Evolutionary conservation across 2,797 vertebrate genomes (phyloP).

Genomic region (Hypotaenidia philippensis): DNA sequence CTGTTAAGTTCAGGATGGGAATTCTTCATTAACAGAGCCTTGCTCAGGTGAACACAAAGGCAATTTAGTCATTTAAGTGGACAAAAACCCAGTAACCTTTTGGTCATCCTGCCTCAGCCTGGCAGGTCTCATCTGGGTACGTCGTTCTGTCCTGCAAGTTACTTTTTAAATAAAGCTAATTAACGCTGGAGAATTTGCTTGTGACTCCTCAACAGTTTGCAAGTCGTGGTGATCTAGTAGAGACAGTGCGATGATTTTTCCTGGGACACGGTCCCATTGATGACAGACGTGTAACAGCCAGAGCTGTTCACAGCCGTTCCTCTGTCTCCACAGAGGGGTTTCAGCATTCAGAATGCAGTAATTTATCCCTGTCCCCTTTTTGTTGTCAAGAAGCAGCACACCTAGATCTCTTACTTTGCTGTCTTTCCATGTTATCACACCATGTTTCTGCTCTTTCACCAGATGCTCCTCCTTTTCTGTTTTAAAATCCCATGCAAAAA

Average conservation of each 20-base stretch:
- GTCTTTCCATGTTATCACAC: not conserved
- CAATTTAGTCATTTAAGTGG: not conserved
- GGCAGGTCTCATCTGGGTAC: not conserved
- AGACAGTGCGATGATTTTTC: not conserved
- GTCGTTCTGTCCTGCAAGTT: not conserved
- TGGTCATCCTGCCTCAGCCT: not conserved
- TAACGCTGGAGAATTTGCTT: not conserved
- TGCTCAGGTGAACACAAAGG: not conserved
- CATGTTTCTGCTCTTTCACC: not conserved
- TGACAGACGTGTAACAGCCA: not conserved
- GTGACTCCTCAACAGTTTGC: not conserved
- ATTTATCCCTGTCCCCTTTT: not conserved
- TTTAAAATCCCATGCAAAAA: slow-evolving; percentile 16
- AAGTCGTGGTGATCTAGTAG: not conserved
- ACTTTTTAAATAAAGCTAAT: not conserved
- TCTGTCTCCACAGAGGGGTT: not conserved
- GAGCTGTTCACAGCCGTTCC: not conserved
- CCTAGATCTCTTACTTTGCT: not conserved
- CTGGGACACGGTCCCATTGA: not conserved
- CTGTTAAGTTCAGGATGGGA: not conserved
- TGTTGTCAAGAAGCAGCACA: not conserved
- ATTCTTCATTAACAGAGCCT: not conserved
- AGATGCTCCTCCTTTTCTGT: not conserved
- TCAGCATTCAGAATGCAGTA: not conserved
- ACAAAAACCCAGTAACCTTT: not conserved